Evolutionary conservation across 2,113 vertebrate genomes (phyloP).

Genomic region (Rhynchopsitta pachyrhyncha): DNA sequence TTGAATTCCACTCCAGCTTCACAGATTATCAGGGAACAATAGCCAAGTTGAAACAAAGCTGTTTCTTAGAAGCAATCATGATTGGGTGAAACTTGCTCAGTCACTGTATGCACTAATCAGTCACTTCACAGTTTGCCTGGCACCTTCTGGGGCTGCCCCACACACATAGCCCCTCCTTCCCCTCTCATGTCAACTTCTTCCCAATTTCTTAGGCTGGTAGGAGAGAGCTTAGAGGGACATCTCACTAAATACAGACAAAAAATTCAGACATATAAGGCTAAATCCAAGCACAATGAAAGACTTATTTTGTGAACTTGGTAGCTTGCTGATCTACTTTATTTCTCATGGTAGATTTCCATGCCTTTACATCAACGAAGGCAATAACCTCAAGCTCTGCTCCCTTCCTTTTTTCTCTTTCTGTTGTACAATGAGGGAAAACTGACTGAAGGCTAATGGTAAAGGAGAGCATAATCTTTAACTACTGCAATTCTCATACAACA

Average conservation of each 20-base stretch:
- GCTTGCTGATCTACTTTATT: neutral
- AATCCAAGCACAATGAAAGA: neutral
- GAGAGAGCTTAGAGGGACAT: neutral
- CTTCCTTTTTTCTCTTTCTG: neutral
- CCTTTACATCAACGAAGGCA: neutral
- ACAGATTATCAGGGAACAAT: neutral
- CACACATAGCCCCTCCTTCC: neutral
- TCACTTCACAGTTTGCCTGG: neutral
- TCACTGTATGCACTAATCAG: neutral
- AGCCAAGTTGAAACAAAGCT: neutral
- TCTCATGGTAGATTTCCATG: neutral
- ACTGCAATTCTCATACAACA: neutral
- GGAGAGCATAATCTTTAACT: neutral
- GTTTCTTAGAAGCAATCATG: rapidly evolving
- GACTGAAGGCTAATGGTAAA: neutral
- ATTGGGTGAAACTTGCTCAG: neutral
- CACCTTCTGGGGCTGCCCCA: neutral
- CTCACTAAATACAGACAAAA: neutral
- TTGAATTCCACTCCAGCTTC: neutral
- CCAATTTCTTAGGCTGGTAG: neutral
- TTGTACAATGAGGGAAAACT: neutral
- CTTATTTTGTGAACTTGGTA: neutral
- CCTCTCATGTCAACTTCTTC: neutral
- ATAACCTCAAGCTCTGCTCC: neutral
- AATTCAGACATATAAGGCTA: neutral